Base-by-base conservation (phyloP, 92 coral and sea anemone species). In the Parazoanthus darwini region DNA sequence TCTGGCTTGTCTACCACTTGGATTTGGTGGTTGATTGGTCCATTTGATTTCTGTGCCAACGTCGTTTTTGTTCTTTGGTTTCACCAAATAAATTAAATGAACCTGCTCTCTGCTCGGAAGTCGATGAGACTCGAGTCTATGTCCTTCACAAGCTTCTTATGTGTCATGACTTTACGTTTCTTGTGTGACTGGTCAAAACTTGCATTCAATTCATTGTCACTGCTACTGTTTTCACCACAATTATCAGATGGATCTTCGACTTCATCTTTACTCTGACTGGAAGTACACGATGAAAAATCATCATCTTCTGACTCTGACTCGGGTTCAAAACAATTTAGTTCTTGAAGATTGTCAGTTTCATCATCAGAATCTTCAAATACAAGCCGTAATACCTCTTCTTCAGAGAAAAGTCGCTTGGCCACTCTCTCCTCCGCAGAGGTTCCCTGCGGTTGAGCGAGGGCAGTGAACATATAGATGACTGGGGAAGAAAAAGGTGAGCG, bases 171-270 rank as follows among this genome's bases (percentile, higher is more conserved):
- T 63, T 78, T 78, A 43, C 65, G 43, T 63, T 78, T 78, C 22
- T 78, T 78, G 82, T 78, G 82, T 43, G 82, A 56, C 14, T 78
- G 82, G 6, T 44, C 5, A 46, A 46, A 78, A 37, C 79, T 75
- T 22, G 5, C 79, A 75, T 75, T 75, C 3, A 75, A 23, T 2
- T 67, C 29, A 1, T 67, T 67, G 22, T 25, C 6, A 23, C 18
- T 67, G 7, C n/a, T 18, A 67, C 73, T 10, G 18, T 25, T 25
- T 67, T 67, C 73, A 20, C 18, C 73, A 67, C 22, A 67, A 25
- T 18, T 25, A 67, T 67, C 18, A 18, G n/a, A n/a, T n/a, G n/a
- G n/a, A n/a, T n/a, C n/a, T n/a, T 18, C n/a, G 29, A 67, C 5
- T 67, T 23, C 73, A 67, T 16, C n/a, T 10, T 10, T 23, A 67